Evolutionary conservation across 2,888 invertebrate species (phyloP), one percentile per base, ranked within the genome.

Genomic region (Adelphocoris suturalis): DNA sequence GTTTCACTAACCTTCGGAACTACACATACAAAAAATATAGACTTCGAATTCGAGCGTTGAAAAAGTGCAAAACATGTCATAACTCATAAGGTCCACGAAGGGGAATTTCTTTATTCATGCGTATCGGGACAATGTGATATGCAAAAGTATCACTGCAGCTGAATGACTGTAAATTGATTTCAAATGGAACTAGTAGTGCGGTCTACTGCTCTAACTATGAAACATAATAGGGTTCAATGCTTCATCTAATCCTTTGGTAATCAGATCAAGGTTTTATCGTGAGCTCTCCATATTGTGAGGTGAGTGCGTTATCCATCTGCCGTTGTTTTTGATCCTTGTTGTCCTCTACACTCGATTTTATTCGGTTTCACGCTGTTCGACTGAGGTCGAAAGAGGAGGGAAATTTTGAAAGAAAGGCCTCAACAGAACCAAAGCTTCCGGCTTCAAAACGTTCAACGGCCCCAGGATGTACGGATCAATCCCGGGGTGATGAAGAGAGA

Each of bases 271-370:
- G 68, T 68, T 27, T 68, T 68, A 23, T 68, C 68, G 23, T 11
- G 68, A 23, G 23, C 23, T 23, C 68, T 19, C 23, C 68, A 68
- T 68, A 68, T 11, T 13, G 19, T 23, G n/a, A 7, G n/a, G 68
- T 23, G 23, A 68, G 68, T 68, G 19, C 13, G 23, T 68, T n/a
- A 0, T 19, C 13, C 78, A 78, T 16, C 16, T 78, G 47, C 28
- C 78, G n/a, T 13, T 14, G 78, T 80, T 80, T 37, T n/a, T 46
- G 12, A 80, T 80, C 80, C 48, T 80, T 27, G 13, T 80, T n/a
- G 28, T 11, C 16, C 16, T 13, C 52, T 23, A 68, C 68, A 23
- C 23, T 27, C 12, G 23, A 68, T 68, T 68, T 13, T 23, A 19
- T 27, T 13, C 68, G 23, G 19, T 23, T 68, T 68, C 23, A 68